Percentiles rank a stretch among this genome's conserved stretches.
phyloP scores from a whole-genome alignment of 2,797 vertebrate genomes.

The Poecilia picta region DNA sequence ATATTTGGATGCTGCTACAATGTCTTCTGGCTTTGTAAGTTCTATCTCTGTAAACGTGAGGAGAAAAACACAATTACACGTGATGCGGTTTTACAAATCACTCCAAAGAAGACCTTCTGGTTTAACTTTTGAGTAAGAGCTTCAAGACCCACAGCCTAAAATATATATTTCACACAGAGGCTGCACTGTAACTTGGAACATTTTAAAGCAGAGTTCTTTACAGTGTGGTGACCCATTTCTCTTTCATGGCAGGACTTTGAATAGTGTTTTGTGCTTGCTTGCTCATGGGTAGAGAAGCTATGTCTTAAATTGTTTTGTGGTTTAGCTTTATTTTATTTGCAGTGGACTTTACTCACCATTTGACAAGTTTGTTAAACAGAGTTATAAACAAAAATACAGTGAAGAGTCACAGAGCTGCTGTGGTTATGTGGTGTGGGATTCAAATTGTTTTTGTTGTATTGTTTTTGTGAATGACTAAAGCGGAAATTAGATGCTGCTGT shows the following conservation, averaged over 20 bases:
- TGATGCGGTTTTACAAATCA: not conserved
- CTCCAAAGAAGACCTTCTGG: not conserved
- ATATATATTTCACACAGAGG: not conserved
- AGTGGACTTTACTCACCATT: conserved; percentile 28
- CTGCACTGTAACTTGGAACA: not conserved
- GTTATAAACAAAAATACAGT: conserved; percentile 16
- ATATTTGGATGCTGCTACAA: not conserved
- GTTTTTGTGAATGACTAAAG: conserved; percentile 14
- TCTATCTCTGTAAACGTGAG: not conserved
- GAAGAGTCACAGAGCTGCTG: not conserved
- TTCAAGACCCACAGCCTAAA: not conserved
- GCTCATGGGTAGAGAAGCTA: conserved; percentile 47
- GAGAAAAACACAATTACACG: not conserved
- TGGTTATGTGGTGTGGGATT: conserved; percentile 16
- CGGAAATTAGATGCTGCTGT: conserved; percentile 10
- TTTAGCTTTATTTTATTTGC: conserved; percentile 49
- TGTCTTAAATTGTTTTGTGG: conserved; percentile 45
- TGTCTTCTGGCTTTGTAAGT: not conserved
- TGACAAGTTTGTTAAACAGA: conserved; percentile 47
- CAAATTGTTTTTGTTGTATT: conserved; percentile 5
- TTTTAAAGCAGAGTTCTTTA: conserved; percentile 28
- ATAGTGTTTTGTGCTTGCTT: conserved; percentile 44
- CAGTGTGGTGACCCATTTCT: conserved; percentile 33
- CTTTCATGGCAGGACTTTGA: conserved; percentile 31
- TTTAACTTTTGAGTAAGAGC: not conserved